These are phyloP conservation scores for Reticulitermes speratus DNA, from an alignment of 1,140 invertebrate species.

Conservation along the genomic window DNA sequence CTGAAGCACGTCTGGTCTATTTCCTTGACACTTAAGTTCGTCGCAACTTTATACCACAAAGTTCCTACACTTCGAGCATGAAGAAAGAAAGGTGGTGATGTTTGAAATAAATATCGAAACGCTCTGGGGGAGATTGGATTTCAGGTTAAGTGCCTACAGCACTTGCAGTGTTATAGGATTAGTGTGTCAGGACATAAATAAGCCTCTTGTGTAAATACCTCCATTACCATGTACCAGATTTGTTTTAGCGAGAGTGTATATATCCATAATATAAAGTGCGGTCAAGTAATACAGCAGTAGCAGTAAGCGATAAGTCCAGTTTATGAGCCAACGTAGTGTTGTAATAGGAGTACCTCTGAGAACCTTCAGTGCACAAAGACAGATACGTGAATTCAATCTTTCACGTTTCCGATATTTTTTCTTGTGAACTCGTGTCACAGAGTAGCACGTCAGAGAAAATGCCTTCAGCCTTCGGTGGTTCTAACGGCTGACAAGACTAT, in stretches of 20 bases:
- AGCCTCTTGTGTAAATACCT: neutral
- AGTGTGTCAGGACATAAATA: neutral
- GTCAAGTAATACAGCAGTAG: neutral
- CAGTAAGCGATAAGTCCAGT: neutral
- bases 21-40: no score
- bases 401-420: no score
- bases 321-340: neutral
- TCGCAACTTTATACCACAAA: no score
- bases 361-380: neutral
- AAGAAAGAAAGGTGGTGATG: neutral
- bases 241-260: neutral
- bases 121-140: neutral
- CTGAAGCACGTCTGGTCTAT: no score
- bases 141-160: neutral
- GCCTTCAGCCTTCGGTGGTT: neutral
- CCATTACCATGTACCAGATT: neutral
- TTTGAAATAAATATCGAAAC: neutral
- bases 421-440: neutral
- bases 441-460: neutral
- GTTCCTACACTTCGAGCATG: no score
- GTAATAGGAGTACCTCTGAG: neutral
- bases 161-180: neutral
- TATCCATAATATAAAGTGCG: neutral
- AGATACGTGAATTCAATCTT: neutral
- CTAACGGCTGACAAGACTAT: no score